These are phyloP conservation scores for Carassius auratus DNA, from an alignment of 2,113 vertebrate genomes.

Conservation along the genomic window DNA sequence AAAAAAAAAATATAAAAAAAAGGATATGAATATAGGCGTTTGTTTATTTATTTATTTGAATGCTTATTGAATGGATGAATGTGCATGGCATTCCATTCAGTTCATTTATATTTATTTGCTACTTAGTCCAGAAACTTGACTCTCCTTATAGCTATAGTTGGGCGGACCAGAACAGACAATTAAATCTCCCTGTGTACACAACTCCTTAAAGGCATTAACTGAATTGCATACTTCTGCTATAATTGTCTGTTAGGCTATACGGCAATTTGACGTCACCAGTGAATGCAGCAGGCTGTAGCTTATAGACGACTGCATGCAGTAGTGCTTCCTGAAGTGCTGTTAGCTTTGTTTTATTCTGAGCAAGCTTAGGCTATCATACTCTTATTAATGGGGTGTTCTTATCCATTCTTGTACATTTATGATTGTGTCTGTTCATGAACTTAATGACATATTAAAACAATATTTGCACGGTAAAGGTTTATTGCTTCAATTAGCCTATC, in stretches of 20 bases:
- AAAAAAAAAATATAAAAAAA: neutral
- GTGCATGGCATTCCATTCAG: neutral
- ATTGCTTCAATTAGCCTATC: neutral
- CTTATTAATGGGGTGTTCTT: neutral
- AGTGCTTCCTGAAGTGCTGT: neutral
- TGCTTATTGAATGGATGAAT: neutral
- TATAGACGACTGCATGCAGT: neutral
- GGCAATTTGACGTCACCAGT: conserved; percentile 12
- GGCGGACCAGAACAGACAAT: neutral
- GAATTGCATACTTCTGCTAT: neutral
- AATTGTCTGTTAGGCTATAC: neutral
- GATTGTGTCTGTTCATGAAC: neutral
- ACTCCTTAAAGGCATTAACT: neutral
- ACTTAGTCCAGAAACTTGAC: neutral
- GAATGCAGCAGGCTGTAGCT: neutral
- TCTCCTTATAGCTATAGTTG: neutral
- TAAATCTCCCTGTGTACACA: neutral
- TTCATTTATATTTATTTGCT: neutral
- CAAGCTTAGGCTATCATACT: neutral
- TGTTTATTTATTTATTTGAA: neutral
- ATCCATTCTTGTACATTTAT: conserved; percentile 1
- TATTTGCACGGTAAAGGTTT: neutral
- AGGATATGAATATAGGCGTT: neutral
- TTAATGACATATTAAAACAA: neutral
- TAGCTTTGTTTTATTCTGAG: neutral